Conservation (phyloP, 2,797 vertebrate genomes). For the Thamnophis elegans region DNA sequence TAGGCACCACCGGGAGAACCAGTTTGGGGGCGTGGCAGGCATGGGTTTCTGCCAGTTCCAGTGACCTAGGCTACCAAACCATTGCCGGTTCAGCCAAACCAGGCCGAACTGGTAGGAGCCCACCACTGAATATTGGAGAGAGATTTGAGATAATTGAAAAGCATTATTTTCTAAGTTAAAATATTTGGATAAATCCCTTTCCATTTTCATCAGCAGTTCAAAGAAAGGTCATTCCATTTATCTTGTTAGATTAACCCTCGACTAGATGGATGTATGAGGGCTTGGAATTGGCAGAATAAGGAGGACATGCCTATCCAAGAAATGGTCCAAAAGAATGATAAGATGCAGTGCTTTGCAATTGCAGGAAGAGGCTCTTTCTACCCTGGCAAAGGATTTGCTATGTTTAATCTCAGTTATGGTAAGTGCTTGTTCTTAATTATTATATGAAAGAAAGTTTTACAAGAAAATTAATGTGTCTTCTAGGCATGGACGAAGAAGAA, state of each 20-base stretch:
- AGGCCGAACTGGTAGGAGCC: no score
- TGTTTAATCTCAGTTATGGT: conserved; percentile 87
- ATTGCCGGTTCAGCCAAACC: no score
- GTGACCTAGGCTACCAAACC: no score
- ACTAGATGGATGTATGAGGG: conserved; percentile 91
- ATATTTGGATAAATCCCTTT: not conserved
- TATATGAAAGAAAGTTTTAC: not conserved
- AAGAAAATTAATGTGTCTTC: not conserved
- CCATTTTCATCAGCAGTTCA: conserved; percentile 8
- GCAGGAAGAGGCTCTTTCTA: conserved; percentile 85
- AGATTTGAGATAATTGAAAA: not conserved
- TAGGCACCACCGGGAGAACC: no score
- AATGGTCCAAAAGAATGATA: conserved; percentile 82
- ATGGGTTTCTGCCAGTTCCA: no score
- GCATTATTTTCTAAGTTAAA: not conserved
- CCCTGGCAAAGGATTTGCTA: conserved; percentile 85
- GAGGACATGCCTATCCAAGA: conserved; percentile 90
- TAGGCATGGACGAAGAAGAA: not conserved
- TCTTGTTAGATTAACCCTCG: conserved; percentile 88
- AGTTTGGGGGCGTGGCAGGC: no score
- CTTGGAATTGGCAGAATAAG: conserved; percentile 91
- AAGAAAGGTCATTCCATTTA: conserved; percentile 21
- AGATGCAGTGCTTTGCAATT: conserved; percentile 90
- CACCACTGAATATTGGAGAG: not conserved
- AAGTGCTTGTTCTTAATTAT: conserved; percentile 27